Evolutionary conservation across 2,888 invertebrate species (phyloP), one percentile per base, ranked within the genome.

Genomic region (Parthenolecanium corni): DNA sequence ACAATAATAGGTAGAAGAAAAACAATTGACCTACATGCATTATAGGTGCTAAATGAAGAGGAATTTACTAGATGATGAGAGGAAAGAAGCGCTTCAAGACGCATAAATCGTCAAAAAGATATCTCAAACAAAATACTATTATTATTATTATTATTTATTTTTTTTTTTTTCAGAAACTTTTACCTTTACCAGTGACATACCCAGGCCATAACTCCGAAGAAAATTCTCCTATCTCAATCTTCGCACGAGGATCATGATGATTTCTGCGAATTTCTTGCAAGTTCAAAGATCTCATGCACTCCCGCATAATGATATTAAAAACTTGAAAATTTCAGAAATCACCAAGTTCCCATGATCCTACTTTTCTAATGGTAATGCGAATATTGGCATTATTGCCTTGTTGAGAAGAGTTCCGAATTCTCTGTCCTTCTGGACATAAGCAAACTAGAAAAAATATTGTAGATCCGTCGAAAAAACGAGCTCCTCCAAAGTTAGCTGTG

Each of bases 141-240:
- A n/a, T n/a, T n/a, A n/a, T n/a, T n/a, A n/a, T n/a, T n/a, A n/a
- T n/a, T n/a, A n/a, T n/a, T n/a, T n/a, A n/a, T n/a, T n/a, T n/a
- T n/a, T n/a, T n/a, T n/a, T n/a, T n/a, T n/a, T n/a, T n/a, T n/a
- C n/a, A n/a, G n/a, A n/a, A n/a, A n/a, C n/a, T n/a, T n/a, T n/a
- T n/a, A n/a, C 89, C 80, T 44, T 93, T 89, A 0, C 88, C 84
- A 0, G 91, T 90, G 14, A 82, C 76, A 68, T 86, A 89, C 0
- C 90, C 90, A 0, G 89, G 89, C 88, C 88, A 89, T 0, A 91
- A 73, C 71, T 88, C 83, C 14, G 90, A 70, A 47, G 75, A 78
- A 65, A 76, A 79, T 20, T 86, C 81, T 0, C 76, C 77, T 0
- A 87, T 75, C 23, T 78, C 75, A 51, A 84, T 74, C 82, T 82